Evolutionary conservation across 2,797 vertebrate species (phyloP).

Genomic region (Lutjanus argentimaculatus): DNA sequence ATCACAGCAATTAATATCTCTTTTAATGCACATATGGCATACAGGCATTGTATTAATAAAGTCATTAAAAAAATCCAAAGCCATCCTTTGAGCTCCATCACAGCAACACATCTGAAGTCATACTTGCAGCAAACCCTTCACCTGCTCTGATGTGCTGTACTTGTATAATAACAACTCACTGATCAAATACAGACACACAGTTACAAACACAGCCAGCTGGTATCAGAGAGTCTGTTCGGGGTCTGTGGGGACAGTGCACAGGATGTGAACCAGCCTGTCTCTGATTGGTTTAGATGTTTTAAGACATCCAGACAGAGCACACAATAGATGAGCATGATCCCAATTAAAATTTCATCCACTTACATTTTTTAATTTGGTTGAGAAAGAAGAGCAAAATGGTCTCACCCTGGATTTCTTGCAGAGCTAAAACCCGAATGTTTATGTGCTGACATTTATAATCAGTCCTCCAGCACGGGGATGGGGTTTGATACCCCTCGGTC

Average conservation of each 20-base stretch:
- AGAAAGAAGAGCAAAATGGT: constrained; percentile 19
- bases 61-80: neutral
- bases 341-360: constrained; percentile 67
- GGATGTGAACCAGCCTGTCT: constrained; percentile 52
- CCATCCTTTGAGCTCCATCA: neutral
- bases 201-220: constrained; percentile 50
- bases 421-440: constrained; percentile 48
- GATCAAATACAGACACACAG: constrained; percentile 46
- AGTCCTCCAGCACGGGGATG: constrained; percentile 48
- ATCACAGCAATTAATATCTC: neutral
- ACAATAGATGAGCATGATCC: constrained; percentile 51
- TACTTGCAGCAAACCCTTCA: constrained; percentile 9
- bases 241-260: constrained; percentile 61
- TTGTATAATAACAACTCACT: constrained; percentile 36
- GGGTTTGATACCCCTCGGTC: constrained; percentile 55
- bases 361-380: constrained; percentile 46
- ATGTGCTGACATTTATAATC: constrained; percentile 67
- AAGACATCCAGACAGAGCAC: constrained; percentile 37
- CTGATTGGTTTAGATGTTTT: constrained; percentile 57
- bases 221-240: constrained; percentile 38
- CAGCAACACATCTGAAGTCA: constrained; percentile 6
- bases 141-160: constrained; percentile 24
- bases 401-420: constrained; percentile 33
- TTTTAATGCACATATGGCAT: neutral
- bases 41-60: neutral